Base-by-base conservation (phyloP, 2,113 vertebrate genomes). In the Gymnarchus niloticus region DNA sequence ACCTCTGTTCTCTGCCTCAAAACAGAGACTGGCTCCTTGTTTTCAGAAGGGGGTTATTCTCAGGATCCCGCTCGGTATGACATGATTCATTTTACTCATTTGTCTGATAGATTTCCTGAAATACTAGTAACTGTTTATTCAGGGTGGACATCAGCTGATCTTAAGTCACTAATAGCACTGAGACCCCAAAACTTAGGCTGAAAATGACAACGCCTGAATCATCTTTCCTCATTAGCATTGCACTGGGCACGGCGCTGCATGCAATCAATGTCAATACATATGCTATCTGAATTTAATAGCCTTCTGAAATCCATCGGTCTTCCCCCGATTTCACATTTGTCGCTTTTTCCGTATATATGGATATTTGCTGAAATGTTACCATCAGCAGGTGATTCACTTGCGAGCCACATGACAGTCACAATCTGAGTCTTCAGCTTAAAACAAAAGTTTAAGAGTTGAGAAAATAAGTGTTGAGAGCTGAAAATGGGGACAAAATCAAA, bases 201-300 rank as follows among this genome's bases (percentile, higher is more conserved):
- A 46, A 51, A 49, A 51, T 6, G 56, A 19, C 25, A 61, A 54
- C 65, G 77, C 51, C 61, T n/a, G 37, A 65, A 85, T 80, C 56
- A 59, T 87, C 86, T 44, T 77, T 46, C 84, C 44, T 73, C 84
- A 73, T 83, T 85, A 81, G 33, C 37, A 84, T n/a, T 73, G 7
- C 44, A 52, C 48, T 61, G 23, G 28, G 33, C 65, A 73, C 3
- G 6, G 77, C 57, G 41, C 54, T 44, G 61, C 49, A 14, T 9
- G 59, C 19, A 12, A 17, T 84, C 23, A 21, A 87, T 61, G 52
- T 41, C 48, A 56, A 57, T 41, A 28, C 57, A 77, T 86, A 54
- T 23, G 83, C 4, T n/a, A 3, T 8, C 57, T 10, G 28, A 65
- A 57, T 9, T 44, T n/a, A 21, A 78, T 33, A n/a, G n/a, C n/a